Evolutionary conservation across 2,797 vertebrate genomes (phyloP), one percentile per base, ranked within the genome.

Genomic region (Coregonus sp.): DNA sequence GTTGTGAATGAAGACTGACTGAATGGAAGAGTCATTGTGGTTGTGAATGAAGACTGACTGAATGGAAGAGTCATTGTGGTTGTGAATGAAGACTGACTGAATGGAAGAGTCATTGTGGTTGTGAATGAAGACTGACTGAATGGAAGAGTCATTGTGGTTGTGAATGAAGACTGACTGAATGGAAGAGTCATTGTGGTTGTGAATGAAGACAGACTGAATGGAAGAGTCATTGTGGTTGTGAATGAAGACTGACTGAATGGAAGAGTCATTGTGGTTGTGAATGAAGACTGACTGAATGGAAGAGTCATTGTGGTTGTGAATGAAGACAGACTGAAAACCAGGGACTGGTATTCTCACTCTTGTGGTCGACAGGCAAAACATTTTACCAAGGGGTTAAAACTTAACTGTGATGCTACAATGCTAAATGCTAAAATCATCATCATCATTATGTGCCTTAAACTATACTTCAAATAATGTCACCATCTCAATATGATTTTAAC

Each of bases 351-450:
- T 20, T 29, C 7, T 25, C 20, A 31, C n/a, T n/a, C n/a, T n/a
- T 18, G 1, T 65, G 61, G 47, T 72, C 69, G 9, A n/a, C 59
- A 25, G 50, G 5, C 37, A 50, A 16, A 56, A 20, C 4, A n/a
- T 59, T 59, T 59, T 59, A 31, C 37, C 7, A n/a, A 59, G 6
- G 40, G 18, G 69, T 75, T 15, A 12, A 74, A 35, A 18, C 51
- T 16, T n/a, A 72, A 47, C 51, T 29, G 37, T 72, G 35, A 71
- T 68, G 50, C 66, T 52, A 70, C 63, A 59, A 40, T 37, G 29
- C 50, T 16, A 65, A 88, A 25, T 25, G 25, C 25, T 25, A 25
- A 85, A 37, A 70, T 86, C 92, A 47, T 47, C 91, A 37, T 20
- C 1, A 20, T 66, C 5, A 66, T 18, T 51, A 69, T 69, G 70